These are phyloP conservation scores for Notiomystis cincta DNA, from an alignment of 2,113 vertebrate species.

Conservation along the genomic window DNA sequence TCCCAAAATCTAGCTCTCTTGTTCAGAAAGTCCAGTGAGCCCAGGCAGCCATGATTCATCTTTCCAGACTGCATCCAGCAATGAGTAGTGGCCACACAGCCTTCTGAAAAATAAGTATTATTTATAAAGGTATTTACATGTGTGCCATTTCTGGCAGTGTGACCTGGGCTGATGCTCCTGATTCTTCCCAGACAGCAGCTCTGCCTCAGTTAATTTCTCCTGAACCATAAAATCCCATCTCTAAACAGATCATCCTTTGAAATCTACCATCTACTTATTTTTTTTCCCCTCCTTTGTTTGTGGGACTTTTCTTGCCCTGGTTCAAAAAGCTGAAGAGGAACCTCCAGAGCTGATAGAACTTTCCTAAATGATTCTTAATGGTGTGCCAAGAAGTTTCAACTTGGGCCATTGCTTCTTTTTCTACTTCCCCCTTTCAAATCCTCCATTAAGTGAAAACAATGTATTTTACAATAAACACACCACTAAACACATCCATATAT, in stretches of 20 bases:
- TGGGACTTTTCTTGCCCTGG: neutral
- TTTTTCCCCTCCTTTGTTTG: neutral
- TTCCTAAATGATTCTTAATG: neutral
- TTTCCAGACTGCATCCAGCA: neutral
- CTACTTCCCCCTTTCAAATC: neutral
- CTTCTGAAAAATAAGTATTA: neutral
- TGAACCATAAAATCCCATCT: neutral
- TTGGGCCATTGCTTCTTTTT: neutral
- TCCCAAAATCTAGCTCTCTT: neutral
- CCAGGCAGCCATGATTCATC: neutral
- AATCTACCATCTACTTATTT: neutral
- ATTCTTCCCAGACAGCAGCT: neutral
- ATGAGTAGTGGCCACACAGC: neutral
- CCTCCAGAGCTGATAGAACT: neutral
- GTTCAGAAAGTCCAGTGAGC: neutral
- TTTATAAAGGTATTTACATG: neutral
- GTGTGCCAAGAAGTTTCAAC: neutral
- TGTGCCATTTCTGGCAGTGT: neutral
- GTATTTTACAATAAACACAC: slow-evolving; percentile 7
- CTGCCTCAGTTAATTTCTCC: neutral
- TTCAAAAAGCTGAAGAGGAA: neutral
- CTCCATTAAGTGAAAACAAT: neutral
- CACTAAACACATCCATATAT: neutral
- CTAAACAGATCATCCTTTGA: neutral
- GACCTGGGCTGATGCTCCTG: neutral